Evolutionary conservation across 2,888 invertebrate genomes (phyloP), one percentile per base, ranked within the genome.

Genomic region (Zele albiditarsus): DNA sequence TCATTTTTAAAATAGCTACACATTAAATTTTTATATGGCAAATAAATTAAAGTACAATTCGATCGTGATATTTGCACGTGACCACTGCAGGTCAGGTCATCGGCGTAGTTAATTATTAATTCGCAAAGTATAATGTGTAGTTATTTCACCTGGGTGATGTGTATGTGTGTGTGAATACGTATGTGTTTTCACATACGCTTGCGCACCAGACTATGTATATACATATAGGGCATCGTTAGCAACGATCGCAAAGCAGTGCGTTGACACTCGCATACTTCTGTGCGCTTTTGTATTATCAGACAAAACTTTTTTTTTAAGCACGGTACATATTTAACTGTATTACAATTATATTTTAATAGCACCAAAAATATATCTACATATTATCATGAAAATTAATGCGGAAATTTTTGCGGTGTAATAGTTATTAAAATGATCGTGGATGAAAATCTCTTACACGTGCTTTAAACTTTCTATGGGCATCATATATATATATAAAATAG

Each of bases 171-270:
- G 60, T 58, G n/a, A n/a, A n/a, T n/a, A 3, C 38, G 12, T 38
- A 14, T 46, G 5, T 46, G 16, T 53, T 8, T 53, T 20, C 53
- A 20, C 20, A 53, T 53, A 53, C 33, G 62, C 62, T 28, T 31
- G 62, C 62, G 62, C 31, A 27, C 25, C 27, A 31, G 28, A 62
- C 62, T 28, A 62, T 63, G 20, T 63, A 60, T 60, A 23, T 20
- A 31, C 20, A 63, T 63, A n/a, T 63, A 33, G 38, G 23, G 33
- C 38, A 33, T 63, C 63, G 63, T 63, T 63, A 63, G 62, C 63
- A 63, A 63, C 63, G 63, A 63, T 63, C 63, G 31, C 23, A 62
- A 2, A 38, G 38, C 38, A 63, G 63, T 63, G 38, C 63, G 63
- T 63, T 63, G 63, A 63, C 63, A 33, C 63, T 28, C 62, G 62